These are phyloP conservation scores for Megaleporinus macrocephalus DNA, from an alignment of 2,113 vertebrate species.

Conservation along the genomic window DNA sequence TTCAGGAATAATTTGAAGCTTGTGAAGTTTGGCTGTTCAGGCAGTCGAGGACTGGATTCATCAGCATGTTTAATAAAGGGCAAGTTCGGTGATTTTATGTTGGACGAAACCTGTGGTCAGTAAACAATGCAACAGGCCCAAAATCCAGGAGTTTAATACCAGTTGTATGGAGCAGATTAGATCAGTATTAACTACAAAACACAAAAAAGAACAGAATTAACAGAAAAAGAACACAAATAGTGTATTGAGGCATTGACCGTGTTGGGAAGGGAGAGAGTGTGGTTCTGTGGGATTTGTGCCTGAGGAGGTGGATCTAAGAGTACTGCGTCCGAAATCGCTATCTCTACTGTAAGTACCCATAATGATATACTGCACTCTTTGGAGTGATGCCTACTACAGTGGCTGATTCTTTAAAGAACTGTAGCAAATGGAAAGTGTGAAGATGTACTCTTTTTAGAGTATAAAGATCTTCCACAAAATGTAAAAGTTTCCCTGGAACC, in stretches of 20 bases:
- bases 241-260: not conserved
- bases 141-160: conserved; percentile 22
- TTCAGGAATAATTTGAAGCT: not conserved
- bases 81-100: conserved; percentile 15
- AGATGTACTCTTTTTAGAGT: too few species aligned
- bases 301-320: conserved; percentile 63
- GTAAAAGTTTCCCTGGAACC: too few species aligned
- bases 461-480: too few species aligned
- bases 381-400: too few species aligned
- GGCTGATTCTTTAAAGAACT: too few species aligned
- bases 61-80: conserved; percentile 30
- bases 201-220: not conserved
- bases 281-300: not conserved
- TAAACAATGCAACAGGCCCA: conserved; percentile 34
- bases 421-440: too few species aligned
- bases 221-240: not conserved
- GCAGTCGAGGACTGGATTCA: conserved; percentile 51
- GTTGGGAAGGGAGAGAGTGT: not conserved
- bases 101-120: conserved; percentile 11
- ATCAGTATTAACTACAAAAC: not conserved
- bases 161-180: conserved; percentile 2
- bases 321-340: not conserved
- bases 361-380: too few species aligned
- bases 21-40: conserved; percentile 54
- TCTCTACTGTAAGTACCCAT: not conserved